Evolutionary conservation across 2,113 vertebrate genomes (phyloP).

Genomic region (Desmodus rotundus): DNA sequence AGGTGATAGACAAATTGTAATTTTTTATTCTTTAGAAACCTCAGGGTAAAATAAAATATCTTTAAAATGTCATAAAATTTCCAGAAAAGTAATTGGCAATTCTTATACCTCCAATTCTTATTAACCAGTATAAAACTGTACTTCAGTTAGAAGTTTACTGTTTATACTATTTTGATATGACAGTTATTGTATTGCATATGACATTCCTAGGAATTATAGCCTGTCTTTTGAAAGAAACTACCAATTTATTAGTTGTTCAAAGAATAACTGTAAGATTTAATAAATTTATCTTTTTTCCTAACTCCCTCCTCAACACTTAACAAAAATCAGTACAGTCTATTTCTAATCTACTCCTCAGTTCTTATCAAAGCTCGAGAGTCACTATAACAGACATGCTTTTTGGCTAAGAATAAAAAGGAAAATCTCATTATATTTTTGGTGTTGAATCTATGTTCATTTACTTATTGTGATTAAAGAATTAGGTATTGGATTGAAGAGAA

Average conservation of each 20-base stretch:
- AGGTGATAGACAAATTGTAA: neutral
- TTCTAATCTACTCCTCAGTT: neutral
- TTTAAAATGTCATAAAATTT: neutral
- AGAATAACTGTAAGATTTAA: constrained; percentile 10
- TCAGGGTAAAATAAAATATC: neutral
- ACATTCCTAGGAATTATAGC: neutral
- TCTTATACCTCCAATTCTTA: neutral
- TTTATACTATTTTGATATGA: constrained; percentile 20
- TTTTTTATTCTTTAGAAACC: neutral
- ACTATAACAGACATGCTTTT: neutral
- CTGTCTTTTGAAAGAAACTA: constrained; percentile 26
- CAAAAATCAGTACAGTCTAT: neutral
- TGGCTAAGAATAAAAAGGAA: neutral
- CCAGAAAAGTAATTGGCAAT: neutral
- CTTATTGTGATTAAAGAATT: neutral
- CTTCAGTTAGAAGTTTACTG: neutral
- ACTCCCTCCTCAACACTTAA: neutral
- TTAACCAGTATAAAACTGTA: neutral
- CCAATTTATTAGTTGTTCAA: constrained; percentile 14
- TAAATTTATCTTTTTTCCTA: neutral
- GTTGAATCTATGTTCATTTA: neutral
- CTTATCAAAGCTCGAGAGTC: neutral
- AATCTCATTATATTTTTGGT: neutral
- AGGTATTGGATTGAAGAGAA: neutral
- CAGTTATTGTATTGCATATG: neutral